Base-by-base conservation (phyloP, 2,888 invertebrate genomes). In the Conus canariensis region DNA sequence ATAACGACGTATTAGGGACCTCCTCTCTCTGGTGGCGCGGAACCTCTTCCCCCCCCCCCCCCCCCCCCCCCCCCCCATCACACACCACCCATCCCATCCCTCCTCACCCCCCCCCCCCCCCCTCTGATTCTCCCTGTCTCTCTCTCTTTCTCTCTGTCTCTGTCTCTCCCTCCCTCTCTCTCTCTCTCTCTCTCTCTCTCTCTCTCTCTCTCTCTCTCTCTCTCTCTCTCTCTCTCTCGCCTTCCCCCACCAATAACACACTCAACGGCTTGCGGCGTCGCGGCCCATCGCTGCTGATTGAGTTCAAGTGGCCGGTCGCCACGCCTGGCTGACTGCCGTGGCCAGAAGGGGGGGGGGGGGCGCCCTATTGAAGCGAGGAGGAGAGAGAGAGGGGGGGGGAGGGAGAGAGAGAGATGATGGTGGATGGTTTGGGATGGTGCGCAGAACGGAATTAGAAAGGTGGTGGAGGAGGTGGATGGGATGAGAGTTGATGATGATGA, bases 211-310 rank as follows among this genome's bases (percentile, higher is more conserved):
- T 64, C 64, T 64, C 64, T 64, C 64, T 64, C 64, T 64, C 64
- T 64, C 30, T 77, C 77, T 30, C 25, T 30, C 56, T 83, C 82
- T 58, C 56, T 58, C 82, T 58, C 30, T 16, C 30, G 5, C 30
- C 45, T 16, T 83, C 56, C 8, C 60, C 59, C 86, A n/a, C 85
- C 85, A 60, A 30, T 19, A 30, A 60, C 86, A 86, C 86, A 25
- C 60, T 22, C 82, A 83, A 56, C 85, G 85, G 85, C 59, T 85
- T 60, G 85, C 85, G 85, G 85, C 85, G 85, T 85, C 85, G 85
- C 85, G 85, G 59, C 58, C 85, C 85, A 59, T 85, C 85, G 85
- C 85, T 25, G 59, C 25, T 85, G 85, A 85, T 85, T 58, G 85
- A 85, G 85, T 85, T 85, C 85, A 85, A 85, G 85, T 85, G 59